phyloP scores from a whole-genome alignment of 2,113 vertebrate species.

The Climacteris rufus region DNA sequence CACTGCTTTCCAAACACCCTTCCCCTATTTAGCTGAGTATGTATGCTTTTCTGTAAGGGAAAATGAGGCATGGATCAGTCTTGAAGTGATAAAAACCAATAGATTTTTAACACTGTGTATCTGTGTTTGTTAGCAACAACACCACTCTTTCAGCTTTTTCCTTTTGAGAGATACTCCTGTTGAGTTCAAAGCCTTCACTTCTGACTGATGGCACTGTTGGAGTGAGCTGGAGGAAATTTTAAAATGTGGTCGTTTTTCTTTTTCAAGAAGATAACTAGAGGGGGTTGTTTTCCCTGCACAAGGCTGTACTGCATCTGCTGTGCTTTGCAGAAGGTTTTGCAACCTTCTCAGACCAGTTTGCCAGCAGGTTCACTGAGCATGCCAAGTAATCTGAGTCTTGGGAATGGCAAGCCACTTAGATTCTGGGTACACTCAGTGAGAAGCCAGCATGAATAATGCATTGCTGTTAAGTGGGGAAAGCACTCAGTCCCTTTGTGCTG shows the following conservation, averaged over 20 bases:
- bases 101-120: not conserved
- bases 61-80: not conserved
- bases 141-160: not conserved
- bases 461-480: not conserved
- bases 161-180: not conserved
- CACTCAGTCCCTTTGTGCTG: not conserved
- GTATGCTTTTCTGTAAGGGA: not conserved
- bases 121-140: not conserved
- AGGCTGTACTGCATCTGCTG: not conserved
- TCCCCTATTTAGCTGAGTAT: not conserved
- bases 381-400: not conserved
- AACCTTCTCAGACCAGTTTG: not conserved
- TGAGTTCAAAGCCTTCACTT: not conserved
- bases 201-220: not conserved
- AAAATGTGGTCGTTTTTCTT: not conserved
- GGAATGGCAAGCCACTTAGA: not conserved
- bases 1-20: not conserved
- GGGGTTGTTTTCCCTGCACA: not conserved
- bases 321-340: not conserved
- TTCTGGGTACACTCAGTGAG: not conserved
- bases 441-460: slow-evolving; percentile 37
- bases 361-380: not conserved
- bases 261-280: not conserved
- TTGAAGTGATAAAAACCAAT: not conserved
- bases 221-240: not conserved